Evolutionary conservation across 53 echinoderm and acorn worm species (phyloP), one percentile per base, ranked within the genome.

Genomic region (Mesocentrotus franciscanus): DNA sequence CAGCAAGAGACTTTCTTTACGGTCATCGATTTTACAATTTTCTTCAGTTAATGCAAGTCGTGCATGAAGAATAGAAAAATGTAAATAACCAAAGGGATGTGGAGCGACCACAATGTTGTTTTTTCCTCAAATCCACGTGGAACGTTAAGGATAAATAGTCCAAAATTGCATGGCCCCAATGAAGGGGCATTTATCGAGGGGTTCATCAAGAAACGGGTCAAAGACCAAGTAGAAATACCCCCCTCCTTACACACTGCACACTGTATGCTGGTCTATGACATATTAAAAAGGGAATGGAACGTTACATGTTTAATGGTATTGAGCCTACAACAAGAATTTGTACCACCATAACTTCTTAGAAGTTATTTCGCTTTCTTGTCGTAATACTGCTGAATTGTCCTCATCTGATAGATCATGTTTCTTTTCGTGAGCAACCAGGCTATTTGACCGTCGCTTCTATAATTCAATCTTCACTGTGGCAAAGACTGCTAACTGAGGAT

Each of bases 41-140:
- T 84, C 76, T 33, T 76, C 84, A 84, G 49, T 84, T 15, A 84
- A 42, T 84, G 84, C 84, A 84, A 84, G 24, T 22, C 84, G 24
- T 84, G 84, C 84, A 84, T 49, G 84, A 49, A 84, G 84, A 84
- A 84, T 84, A 49, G 49, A 84, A 84, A 84, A 84, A 24, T 14
- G 84, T 84, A 84, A 84, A 84, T 84, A 84, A 22, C 84, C 12
- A 22, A 83, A 22, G 84, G 84, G 84, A 24, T 29, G 34, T 76
- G 76, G 39, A 34, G 10, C 22, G 22, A 84, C 84, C 84, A 55
- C 84, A 55, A 84, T 49, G 84, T 84, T 84, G 29, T 49, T 55
- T 84, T 84, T 84, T 49, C 55, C 8, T 9, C 55, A 55, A 75
- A 24, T 84, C 55, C 56, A 42, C 1, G 22, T 20, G 49, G 49